phyloP scores from a whole-genome alignment of 2,113 vertebrate species.

The Piprites chloris region DNA sequence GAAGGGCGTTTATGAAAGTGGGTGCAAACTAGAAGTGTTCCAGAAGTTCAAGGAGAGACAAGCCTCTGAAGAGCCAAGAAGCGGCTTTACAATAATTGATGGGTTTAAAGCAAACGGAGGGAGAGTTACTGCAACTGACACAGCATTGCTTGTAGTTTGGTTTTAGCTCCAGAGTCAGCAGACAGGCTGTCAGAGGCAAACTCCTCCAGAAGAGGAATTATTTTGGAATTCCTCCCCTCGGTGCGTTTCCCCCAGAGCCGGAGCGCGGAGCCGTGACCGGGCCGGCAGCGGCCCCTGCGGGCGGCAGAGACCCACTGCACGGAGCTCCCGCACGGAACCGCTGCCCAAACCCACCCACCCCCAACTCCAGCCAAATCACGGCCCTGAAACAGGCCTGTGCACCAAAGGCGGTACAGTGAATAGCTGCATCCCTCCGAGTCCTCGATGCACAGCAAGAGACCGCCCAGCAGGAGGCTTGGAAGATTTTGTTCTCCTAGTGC shows the following conservation, averaged over 20 bases:
- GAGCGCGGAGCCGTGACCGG: neutral
- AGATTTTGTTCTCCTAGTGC: neutral
- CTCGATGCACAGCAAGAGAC: accelerated
- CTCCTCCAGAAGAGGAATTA: accelerated
- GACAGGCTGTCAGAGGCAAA: neutral
- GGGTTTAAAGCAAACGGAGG: neutral
- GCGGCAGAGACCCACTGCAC: neutral
- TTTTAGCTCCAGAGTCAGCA: neutral
- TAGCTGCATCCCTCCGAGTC: neutral
- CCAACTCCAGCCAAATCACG: neutral
- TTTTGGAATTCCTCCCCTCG: neutral
- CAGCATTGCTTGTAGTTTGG: neutral
- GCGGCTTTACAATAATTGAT: neutral
- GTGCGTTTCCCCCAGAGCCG: neutral
- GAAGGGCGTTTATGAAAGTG: neutral
- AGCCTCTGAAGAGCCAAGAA: neutral
- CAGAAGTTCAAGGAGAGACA: neutral
- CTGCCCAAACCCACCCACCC: neutral
- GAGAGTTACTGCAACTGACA: neutral
- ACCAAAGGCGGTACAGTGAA: neutral
- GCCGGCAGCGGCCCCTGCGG: neutral
- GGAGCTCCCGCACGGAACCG: neutral
- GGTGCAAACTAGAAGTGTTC: neutral
- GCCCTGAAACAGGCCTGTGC: neutral
- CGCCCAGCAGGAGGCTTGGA: neutral